phyloP scores from a whole-genome alignment of 1,140 invertebrate species.

The Neodiprion fabricii region DNA sequence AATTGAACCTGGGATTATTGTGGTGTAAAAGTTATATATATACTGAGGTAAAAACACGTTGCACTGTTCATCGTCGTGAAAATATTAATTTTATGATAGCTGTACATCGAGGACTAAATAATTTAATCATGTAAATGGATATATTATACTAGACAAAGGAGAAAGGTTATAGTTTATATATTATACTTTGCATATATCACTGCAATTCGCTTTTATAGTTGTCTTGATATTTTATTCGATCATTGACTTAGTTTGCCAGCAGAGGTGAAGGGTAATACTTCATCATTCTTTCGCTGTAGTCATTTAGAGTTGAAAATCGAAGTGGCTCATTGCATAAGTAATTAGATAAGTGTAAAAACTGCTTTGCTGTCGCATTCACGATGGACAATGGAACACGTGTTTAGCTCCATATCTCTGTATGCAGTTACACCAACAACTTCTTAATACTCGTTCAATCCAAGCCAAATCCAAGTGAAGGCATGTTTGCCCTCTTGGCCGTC shows the following conservation, averaged over 20 bases:
- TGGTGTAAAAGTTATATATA: background rate
- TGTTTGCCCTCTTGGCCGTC: no score
- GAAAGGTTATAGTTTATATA: no score
- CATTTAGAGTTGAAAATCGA: background rate
- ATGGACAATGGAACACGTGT: background rate
- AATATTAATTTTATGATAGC: background rate
- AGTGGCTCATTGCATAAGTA: background rate
- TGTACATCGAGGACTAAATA: constrained; percentile 1
- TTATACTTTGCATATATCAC: background rate
- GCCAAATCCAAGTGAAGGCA: no score
- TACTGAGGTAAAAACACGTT: background rate
- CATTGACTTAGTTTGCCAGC: background rate
- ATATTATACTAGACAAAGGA: background rate
- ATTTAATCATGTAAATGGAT: background rate
- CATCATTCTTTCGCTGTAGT: background rate
- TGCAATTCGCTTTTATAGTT: background rate
- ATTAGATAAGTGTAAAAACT: no score
- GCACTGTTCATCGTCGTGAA: background rate
- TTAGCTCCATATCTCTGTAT: constrained; percentile 6
- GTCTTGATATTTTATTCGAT: background rate
- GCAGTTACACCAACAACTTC: background rate
- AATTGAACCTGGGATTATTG: background rate
- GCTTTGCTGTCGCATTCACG: background rate
- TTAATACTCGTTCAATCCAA: no score
- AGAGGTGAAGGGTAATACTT: background rate